Percentiles rank a stretch among this genome's conserved stretches.
phyloP scores from a whole-genome alignment of 2,888 invertebrate genomes.

The Amblyjoppa proteus region DNA sequence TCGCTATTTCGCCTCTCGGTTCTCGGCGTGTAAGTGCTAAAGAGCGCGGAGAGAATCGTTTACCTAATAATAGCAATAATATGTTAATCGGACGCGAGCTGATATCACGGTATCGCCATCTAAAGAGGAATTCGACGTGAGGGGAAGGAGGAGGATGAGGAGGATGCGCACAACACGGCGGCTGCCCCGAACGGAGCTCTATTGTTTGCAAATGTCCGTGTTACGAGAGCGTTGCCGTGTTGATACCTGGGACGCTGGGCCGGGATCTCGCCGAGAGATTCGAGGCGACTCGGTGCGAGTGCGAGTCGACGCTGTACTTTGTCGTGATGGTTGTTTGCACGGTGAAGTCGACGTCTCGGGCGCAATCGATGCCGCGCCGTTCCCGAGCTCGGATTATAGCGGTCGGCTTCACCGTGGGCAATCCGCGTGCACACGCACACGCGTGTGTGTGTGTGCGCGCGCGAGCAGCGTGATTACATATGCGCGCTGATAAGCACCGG shows the following conservation, averaged over 20 bases:
- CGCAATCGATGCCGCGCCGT: background rate
- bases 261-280: conserved; percentile 11
- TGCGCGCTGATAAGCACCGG: conserved; percentile 16
- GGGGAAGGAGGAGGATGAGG: background rate
- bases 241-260: conserved; percentile 35
- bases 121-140: conserved; percentile 81
- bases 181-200: conserved; percentile 72
- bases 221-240: conserved; percentile 71
- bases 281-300: background rate
- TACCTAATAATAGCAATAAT: conserved; percentile 85
- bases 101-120: conserved; percentile 82
- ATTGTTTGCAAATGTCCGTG: conserved; percentile 84
- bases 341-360: conserved; percentile 3
- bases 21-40: conserved; percentile 16
- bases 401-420: conserved; percentile 1
- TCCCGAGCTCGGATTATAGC: background rate
- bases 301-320: background rate
- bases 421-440: background rate
- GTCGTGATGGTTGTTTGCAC: background rate
- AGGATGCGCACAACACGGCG: conserved; percentile 35
- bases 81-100: conserved; percentile 83
- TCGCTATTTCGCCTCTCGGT: background rate
- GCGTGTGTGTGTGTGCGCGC: too few relatives aligned
- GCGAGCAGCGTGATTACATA: background rate
- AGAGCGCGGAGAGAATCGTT: conserved; percentile 77